A percentile compares a stretch with the other conserved stretches of the same genome.
Evolutionary conservation across 2,797 vertebrate genomes (phyloP).

Genomic region (Loriculus beryllinus): DNA sequence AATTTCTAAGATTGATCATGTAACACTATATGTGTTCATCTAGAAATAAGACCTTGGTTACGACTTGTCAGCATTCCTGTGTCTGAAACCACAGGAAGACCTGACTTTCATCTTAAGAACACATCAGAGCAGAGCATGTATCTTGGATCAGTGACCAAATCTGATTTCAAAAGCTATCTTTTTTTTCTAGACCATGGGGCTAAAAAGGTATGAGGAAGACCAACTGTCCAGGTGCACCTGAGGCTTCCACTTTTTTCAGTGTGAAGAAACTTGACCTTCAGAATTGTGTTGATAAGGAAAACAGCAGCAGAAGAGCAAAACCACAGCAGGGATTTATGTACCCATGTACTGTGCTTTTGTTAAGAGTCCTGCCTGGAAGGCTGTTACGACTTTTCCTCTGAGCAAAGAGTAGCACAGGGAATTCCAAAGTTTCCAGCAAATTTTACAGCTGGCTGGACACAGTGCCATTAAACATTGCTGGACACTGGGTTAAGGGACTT

Average conservation of each 20-base stretch:
- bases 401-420: neutral
- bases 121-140: neutral
- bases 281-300: neutral
- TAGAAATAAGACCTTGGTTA: neutral
- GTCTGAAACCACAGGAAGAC: too few species aligned
- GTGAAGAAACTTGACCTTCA: neutral
- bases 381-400: neutral
- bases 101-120: neutral
- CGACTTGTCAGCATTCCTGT: neutral
- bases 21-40: neutral
- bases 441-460: neutral
- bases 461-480: fast-evolving
- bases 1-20: neutral
- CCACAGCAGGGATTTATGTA: neutral
- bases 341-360: neutral
- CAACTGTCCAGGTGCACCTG: neutral
- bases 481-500: neutral
- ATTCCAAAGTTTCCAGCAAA: neutral
- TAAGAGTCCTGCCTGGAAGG: neutral
- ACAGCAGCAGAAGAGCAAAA: neutral
- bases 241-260: neutral
- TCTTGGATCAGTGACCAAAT: neutral
- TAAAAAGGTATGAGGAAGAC: neutral
- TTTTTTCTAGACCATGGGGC: neutral
- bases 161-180: neutral